A percentile compares a stretch with the other conserved stretches of the same genome.
Conservation (phyloP, 2,888 invertebrate species). For the Zaprionus lineosus region DNA sequence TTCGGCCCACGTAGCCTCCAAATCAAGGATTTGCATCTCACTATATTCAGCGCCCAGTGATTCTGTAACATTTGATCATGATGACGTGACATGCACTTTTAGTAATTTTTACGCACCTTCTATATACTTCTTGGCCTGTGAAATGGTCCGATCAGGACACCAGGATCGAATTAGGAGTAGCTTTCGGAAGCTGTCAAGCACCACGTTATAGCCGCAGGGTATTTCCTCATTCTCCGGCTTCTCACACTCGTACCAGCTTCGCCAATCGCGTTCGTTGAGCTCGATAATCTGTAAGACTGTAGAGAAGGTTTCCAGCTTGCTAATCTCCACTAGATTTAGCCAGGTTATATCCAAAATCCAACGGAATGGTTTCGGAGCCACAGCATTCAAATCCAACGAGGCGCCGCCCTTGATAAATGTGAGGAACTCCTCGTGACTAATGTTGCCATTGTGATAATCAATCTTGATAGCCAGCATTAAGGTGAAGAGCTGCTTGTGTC, state of each 20-base stretch:
- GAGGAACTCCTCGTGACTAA: slow-evolving; percentile 95
- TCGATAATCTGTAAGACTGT: slow-evolving; percentile 92
- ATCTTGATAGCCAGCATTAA: slow-evolving; percentile 97
- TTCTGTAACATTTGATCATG: slow-evolving; percentile 86
- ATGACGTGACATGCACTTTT: too few species aligned
- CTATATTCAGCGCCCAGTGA: slow-evolving; percentile 94
- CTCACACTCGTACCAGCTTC: slow-evolving; percentile 95
- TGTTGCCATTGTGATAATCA: slow-evolving; percentile 91
- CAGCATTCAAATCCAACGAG: slow-evolving; percentile 95
- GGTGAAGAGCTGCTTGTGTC: slow-evolving; percentile 96
- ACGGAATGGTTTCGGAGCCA: slow-evolving; percentile 94
- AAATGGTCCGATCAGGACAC: slow-evolving; percentile 97
- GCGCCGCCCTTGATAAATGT: slow-evolving; percentile 98
- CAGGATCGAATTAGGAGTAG: slow-evolving; percentile 94
- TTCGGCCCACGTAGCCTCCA: slow-evolving; percentile 95
- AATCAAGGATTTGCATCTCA: slow-evolving; percentile 94
- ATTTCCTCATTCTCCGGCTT: slow-evolving; percentile 95
- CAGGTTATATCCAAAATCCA: slow-evolving; percentile 98
- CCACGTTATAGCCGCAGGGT: slow-evolving; percentile 93
- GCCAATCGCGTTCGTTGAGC: slow-evolving; percentile 94
- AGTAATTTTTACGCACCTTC: too few species aligned
- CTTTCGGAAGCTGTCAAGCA: slow-evolving; percentile 94
- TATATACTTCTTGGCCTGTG: slow-evolving; percentile 95
- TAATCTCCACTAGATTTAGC: slow-evolving; percentile 97
- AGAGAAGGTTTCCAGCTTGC: slow-evolving; percentile 90